A percentile compares a stretch with the other conserved stretches of the same genome.
Evolutionary conservation across 2,113 vertebrate genomes (phyloP).

Genomic region (Trichomycterus rosablanca): DNA sequence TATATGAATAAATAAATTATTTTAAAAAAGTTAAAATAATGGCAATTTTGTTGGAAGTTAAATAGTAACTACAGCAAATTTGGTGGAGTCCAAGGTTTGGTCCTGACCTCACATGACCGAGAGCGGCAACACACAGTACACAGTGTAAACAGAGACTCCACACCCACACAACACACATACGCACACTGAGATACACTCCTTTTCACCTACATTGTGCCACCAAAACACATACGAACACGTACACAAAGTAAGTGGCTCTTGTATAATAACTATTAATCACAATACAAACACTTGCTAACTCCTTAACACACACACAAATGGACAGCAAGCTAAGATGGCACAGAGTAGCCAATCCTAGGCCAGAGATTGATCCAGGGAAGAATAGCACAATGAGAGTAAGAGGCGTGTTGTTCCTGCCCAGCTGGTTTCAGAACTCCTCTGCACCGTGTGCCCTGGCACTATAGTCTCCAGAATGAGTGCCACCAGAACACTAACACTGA

Average conservation of each 20-base stretch:
- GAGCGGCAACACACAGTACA: conserved; percentile 11
- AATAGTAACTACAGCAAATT: conserved; percentile 21
- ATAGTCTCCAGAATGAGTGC: neutral
- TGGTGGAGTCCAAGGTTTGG: conserved; percentile 39
- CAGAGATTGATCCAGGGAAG: conserved; percentile 2
- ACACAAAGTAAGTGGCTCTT: neutral
- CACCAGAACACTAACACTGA: neutral
- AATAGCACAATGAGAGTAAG: conserved; percentile 34
- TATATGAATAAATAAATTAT: too few species aligned
- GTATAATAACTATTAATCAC: conserved; percentile 1
- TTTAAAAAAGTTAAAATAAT: too few species aligned
- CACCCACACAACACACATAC: conserved; percentile 32
- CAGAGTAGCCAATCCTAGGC: neutral
- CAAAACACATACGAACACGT: conserved; percentile 23
- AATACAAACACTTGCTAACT: conserved; percentile 6
- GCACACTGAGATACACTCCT: conserved; percentile 18
- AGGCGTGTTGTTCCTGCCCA: conserved; percentile 59
- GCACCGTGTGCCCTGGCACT: conserved; percentile 28
- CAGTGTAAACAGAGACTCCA: conserved; percentile 40
- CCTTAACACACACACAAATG: neutral
- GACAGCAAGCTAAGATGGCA: conserved; percentile 7
- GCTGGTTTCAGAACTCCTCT: conserved; percentile 28
- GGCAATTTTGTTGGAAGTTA: too few species aligned
- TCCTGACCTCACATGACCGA: conserved; percentile 34
- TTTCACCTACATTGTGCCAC: conserved; percentile 1